A percentile compares a stretch with the other conserved stretches of the same genome.
phyloP scores from a whole-genome alignment of 2,888 invertebrate genomes.

The Monochamus alternatus region DNA sequence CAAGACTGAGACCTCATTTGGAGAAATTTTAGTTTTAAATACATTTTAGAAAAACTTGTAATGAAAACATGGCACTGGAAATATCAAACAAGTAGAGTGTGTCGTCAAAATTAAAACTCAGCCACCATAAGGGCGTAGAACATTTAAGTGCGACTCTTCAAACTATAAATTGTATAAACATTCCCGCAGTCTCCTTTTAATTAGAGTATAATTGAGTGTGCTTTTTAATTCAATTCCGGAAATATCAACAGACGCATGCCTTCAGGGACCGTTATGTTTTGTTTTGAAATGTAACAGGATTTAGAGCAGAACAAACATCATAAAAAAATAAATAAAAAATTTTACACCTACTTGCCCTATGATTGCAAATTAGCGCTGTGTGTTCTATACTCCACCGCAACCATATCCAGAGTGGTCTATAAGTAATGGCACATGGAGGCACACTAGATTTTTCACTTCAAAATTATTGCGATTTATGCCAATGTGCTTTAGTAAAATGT shows the following conservation, averaged over 20 bases:
- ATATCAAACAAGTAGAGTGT: not conserved
- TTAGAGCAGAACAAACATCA: slow-evolving; percentile 6
- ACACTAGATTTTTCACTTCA: too few species aligned
- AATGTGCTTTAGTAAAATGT: too few species aligned
- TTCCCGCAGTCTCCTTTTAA: slow-evolving; percentile 26
- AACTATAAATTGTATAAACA: slow-evolving; percentile 28
- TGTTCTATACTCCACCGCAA: too few species aligned
- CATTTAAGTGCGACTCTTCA: slow-evolving; percentile 23
- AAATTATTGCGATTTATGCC: too few species aligned
- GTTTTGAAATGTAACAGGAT: slow-evolving; percentile 17
- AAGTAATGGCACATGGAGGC: too few species aligned
- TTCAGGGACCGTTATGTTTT: slow-evolving; percentile 21
- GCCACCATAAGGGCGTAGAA: slow-evolving; percentile 9
- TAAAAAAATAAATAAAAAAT: slow-evolving; percentile 5
- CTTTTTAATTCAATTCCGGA: slow-evolving; percentile 19
- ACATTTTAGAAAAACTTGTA: too few species aligned
- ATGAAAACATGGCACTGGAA: too few species aligned
- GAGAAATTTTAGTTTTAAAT: too few species aligned
- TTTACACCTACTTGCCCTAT: not conserved
- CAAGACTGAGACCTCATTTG: too few species aligned
- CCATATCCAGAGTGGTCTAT: too few species aligned
- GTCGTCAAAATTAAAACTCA: slow-evolving; percentile 22
- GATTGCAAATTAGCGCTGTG: not conserved
- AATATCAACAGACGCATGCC: slow-evolving; percentile 19
- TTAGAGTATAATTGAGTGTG: slow-evolving; percentile 32